Conservation (phyloP, 2,113 vertebrate species). For the Festucalex cinctus region DNA sequence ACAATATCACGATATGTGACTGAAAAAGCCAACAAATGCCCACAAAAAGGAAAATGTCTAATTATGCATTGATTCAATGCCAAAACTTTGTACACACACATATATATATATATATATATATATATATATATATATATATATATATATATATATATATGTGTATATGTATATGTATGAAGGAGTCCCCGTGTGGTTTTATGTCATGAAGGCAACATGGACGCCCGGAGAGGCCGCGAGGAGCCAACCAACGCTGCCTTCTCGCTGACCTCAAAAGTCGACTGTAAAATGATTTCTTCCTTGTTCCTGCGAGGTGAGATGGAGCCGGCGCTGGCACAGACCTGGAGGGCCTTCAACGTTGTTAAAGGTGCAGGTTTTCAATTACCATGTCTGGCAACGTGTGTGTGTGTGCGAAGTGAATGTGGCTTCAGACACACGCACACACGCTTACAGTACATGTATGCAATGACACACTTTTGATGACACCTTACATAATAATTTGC, state of each 20-base stretch:
- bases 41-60: no score
- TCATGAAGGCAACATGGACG: constrained; percentile 11
- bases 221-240: constrained; percentile 6
- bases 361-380: constrained; percentile 57
- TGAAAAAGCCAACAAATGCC: no score
- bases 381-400: constrained; percentile 16
- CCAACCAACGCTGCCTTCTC: constrained; percentile 26
- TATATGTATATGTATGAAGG: no score
- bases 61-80: no score
- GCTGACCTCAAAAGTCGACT: constrained; percentile 36
- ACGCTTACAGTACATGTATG: not conserved
- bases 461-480: constrained; percentile 6
- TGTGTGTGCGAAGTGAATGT: constrained; percentile 1
- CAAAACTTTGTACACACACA: no score
- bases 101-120: no score
- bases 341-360: constrained; percentile 45
- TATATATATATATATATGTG: no score
- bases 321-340: constrained; percentile 40
- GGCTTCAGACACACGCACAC: no score
- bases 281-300: constrained; percentile 25
- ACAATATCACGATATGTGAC: no score
- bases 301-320: constrained; percentile 17
- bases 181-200: constrained; percentile 23
- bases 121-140: no score
- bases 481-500: constrained; percentile 15